Evolutionary conservation across 2,888 invertebrate species (phyloP), one percentile per base, ranked within the genome.

Genomic region (Andrena fulva): DNA sequence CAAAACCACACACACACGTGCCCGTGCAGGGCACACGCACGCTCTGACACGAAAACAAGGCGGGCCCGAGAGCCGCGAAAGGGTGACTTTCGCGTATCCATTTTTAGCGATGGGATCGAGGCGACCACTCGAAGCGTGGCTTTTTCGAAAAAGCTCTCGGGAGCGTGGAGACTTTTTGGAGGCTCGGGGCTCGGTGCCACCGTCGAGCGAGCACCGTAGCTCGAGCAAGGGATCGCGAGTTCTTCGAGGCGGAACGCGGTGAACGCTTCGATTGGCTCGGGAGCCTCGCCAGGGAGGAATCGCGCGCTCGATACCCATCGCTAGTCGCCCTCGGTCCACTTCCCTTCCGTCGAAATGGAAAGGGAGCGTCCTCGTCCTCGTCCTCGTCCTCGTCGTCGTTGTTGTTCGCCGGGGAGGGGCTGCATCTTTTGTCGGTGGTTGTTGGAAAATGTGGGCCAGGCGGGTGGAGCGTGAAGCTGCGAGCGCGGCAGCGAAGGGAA

Each of bases 371-470:
- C 35, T 70, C 20, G 64, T 73, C 31, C 33, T 66, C 20, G 64
- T 73, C 31, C 33, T 66, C 33, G 59, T 73, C 24, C 50, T 48
- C 42, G 50, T 66, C 16, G 63, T 63, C 12, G 31, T 75, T n/a
- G 54, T 48, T 31, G 68, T 35, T 50, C 59, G 60, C 66, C 50
- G 6, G 31, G n/a, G 1, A 12, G 31, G 69, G n/a, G 31, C 27
- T 31, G 20, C 29, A 24, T 75, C 67, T 71, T 77, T 78, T 54
- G 72, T 76, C 72, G 50, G 50, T 70, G 72, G 84, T 72, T 56
- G 82, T 54, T 66, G 72, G 79, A 69, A 75, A 75, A 79, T 79
- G 68, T 64, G 63, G 82, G 72, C 63, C 82, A 64, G 63, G 7
- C 60, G 59, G 62, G 35, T 54, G 59, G 52, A 54, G 52, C 80